Base-by-base conservation (phyloP, 2,888 invertebrate species). In the Clivina fossor region DNA sequence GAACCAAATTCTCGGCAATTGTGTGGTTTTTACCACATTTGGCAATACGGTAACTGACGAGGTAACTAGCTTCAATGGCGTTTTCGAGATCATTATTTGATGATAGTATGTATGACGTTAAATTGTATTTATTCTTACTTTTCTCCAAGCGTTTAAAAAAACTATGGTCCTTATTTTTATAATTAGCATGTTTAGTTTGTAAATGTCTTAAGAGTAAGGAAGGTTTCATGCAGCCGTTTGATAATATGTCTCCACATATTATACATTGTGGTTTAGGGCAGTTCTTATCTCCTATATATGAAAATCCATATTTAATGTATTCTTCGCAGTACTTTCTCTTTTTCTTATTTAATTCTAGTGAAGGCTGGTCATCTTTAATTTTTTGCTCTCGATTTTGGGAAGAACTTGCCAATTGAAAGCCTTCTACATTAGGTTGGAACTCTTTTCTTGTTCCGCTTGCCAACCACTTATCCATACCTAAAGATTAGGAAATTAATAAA, bases 1-100 rank as follows among this genome's bases (percentile, higher is more conserved):
- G 41, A 9, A 63, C 66, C 60, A 66, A 62, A 56, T 62, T 62
- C 58, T 67, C 66, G 61, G 64, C 65, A 59, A 66, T 66, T 63
- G 64, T 65, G 60, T 66, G 64, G 55, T 61, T 61, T 63, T 65
- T 60, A 56, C 60, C 64, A 28, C 30, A 35, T 22, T 43, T 16
- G 32, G 57, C 49, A 37, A 56, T 54, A 18, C 43, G 13, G 20
- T 62, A 65, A 56, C 62, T 63, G 60, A 63, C 64, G 60, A 62
- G 61, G 61, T 65, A 66, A 58, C 64, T 64, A 62, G 63, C 64
- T 60, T 65, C 62, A 57, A 62, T 63, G 51, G 63, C 65, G 58
- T 64, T 65, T 64, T 65, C 60, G 40, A 63, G 64, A 50, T 60
- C 56, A 62, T 57, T 57, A 57, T 62, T 60, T 58, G 60, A 60